A percentile compares a stretch with the other conserved stretches of the same genome.
phyloP scores from a whole-genome alignment of 2,797 vertebrate species.

The Chiloscyllium punctatum region DNA sequence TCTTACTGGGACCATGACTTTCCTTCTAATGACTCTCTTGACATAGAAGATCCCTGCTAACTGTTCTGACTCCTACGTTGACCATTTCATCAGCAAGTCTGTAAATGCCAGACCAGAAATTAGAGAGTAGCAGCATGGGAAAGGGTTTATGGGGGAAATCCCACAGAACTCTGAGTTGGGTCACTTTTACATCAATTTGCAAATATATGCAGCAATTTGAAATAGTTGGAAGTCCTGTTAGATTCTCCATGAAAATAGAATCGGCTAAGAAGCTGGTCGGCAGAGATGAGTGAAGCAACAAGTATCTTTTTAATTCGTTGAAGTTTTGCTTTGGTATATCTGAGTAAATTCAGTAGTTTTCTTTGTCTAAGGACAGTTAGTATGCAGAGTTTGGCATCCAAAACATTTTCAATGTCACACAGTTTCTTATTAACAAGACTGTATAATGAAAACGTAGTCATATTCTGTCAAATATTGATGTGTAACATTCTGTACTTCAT shows the following conservation, averaged over 20 bases:
- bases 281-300: neutral
- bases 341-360: neutral
- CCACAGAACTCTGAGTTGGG: neutral
- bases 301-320: neutral
- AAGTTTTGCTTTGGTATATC: neutral
- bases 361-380: neutral
- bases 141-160: neutral
- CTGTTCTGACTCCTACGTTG: neutral
- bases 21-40: neutral
- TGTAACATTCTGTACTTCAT: neutral
- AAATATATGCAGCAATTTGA: neutral
- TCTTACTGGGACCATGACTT: neutral
- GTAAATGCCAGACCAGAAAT: neutral
- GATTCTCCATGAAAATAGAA: neutral
- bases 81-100: neutral
- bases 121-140: neutral
- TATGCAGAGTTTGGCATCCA: neutral
- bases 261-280: neutral
- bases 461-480: neutral
- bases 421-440: neutral
- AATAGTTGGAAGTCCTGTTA: neutral
- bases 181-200: neutral
- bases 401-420: neutral
- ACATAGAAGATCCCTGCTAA: neutral
- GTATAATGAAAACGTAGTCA: neutral